Base-by-base conservation (phyloP, 1,140 invertebrate species). In the Lethocerus indicus region DNA sequence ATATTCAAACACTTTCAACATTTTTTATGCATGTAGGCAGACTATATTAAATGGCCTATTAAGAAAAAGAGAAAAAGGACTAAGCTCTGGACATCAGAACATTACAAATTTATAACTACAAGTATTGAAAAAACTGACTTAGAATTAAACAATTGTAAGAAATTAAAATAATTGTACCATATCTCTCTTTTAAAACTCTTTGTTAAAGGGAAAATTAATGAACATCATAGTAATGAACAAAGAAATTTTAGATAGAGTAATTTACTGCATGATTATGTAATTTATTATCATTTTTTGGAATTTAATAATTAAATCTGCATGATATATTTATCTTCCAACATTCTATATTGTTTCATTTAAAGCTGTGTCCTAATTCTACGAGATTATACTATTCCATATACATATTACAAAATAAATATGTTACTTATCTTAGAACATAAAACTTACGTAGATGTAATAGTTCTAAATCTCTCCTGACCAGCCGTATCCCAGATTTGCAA, bases 401-500 rank as follows among this genome's bases (percentile, higher is more conserved):
- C 29, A 32, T 12, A 32, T 9, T 16, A 32, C 29, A n/a, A 32
- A 32, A 12, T 32, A 32, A 51, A 46, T 44, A 41, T 14, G 9
- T n/a, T 37, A 51, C 18, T 23, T 40, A 9, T 9, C 16, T 12
- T 32, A 32, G 9, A 40, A 18, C 9, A 23, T n/a, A 14, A 49
- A 16, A 58, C 62, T 63, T 72, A 85, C 69, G 87, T 92, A 58
- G 87, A 90, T 35, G 92, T 97, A 58, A 97, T 97, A 36, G 92
- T 96, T 61, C 92, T 70, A 65, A 95, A 97, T 60, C 93, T 71
- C 66, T 97, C 92, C 64, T 88, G 87, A 7, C 87, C 87, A 42
- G 87, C 87, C 25, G 88, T 92, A 65, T 96, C 92, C 94, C 94
- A 98, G 60, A 99, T 98, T 70, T 99, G 95, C 53, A 98, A 70